Conservation (phyloP, 2,888 invertebrate species). For the Lepidocyrtinus sp. region DNA sequence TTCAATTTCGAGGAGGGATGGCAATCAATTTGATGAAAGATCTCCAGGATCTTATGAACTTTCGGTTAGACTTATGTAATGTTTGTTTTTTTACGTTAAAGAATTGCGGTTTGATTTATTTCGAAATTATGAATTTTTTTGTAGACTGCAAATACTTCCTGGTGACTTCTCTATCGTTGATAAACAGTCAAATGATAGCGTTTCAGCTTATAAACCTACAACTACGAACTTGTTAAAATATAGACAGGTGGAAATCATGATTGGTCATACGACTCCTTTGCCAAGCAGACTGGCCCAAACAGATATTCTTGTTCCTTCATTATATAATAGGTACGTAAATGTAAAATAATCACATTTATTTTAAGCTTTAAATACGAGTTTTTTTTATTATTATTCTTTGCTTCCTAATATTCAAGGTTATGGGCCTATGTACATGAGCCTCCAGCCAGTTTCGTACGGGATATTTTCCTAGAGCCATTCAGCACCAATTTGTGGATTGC, state of each 20-base stretch:
- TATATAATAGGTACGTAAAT: conserved; percentile 26
- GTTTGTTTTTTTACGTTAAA: too few relatives aligned
- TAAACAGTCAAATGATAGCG: conserved; percentile 5
- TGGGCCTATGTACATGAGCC: conserved; percentile 44
- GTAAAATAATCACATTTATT: neutral
- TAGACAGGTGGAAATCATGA: conserved; percentile 31
- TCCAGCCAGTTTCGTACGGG: conserved; percentile 23
- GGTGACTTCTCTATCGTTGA: conserved; percentile 30
- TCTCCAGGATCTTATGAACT: conserved; percentile 39
- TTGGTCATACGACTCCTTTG: conserved; percentile 41
- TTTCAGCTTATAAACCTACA: neutral
- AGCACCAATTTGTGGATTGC: conserved; percentile 36
- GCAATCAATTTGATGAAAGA: conserved; percentile 31
- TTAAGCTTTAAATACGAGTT: neutral
- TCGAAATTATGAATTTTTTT: neutral
- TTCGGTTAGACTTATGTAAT: too few relatives aligned
- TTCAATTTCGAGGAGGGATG: conserved; percentile 23
- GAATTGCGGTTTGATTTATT: neutral
- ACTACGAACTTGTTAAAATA: conserved; percentile 1
- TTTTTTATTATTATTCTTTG: too few relatives aligned
- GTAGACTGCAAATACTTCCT: conserved; percentile 11
- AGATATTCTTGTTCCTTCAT: conserved; percentile 35
- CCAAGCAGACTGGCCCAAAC: conserved; percentile 2
- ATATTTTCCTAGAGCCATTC: conserved; percentile 37
- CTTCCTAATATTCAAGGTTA: conserved; percentile 18